These are phyloP conservation scores for Bombus breviceps DNA, from an alignment of 1,140 invertebrate genomes.

Conservation along the genomic window DNA sequence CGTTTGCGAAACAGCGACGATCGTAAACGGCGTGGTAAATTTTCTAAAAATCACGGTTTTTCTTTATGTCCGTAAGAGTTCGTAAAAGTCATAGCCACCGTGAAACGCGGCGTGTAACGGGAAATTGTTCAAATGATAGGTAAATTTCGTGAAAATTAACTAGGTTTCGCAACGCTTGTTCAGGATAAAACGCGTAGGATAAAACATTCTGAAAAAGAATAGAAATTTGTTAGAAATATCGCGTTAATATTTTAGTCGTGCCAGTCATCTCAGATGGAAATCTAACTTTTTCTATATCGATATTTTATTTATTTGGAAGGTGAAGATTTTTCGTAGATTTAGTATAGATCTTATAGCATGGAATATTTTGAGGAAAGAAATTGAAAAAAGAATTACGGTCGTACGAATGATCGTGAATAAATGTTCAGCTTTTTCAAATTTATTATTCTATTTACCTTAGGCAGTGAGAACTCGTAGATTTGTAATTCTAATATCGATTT, in stretches of 20 bases:
- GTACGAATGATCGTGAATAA: background rate
- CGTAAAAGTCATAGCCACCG: background rate
- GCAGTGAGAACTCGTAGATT: background rate
- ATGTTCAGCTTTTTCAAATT: background rate
- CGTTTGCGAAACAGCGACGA: background rate
- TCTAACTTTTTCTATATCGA: too few relatives aligned
- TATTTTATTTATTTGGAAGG: too few relatives aligned
- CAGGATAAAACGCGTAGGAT: too few relatives aligned
- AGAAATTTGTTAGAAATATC: too few relatives aligned
- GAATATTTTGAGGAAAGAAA: too few relatives aligned
- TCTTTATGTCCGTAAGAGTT: background rate
- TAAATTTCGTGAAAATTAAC: background rate
- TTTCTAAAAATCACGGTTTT: background rate
- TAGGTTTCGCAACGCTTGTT: background rate
- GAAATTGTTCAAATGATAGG: background rate
- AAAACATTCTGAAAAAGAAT: too few relatives aligned
- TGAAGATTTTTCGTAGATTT: too few relatives aligned
- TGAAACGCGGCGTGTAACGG: too few relatives aligned
- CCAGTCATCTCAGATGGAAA: too few relatives aligned
- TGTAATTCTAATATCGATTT: background rate
- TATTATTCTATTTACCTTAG: background rate
- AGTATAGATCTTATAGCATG: too few relatives aligned
- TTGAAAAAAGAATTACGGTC: background rate
- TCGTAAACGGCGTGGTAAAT: background rate
- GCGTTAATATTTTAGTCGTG: too few relatives aligned